Evolutionary conservation across 2,888 invertebrate species (phyloP), one percentile per base, ranked within the genome.

Genomic region (Ischnura elegans): DNA sequence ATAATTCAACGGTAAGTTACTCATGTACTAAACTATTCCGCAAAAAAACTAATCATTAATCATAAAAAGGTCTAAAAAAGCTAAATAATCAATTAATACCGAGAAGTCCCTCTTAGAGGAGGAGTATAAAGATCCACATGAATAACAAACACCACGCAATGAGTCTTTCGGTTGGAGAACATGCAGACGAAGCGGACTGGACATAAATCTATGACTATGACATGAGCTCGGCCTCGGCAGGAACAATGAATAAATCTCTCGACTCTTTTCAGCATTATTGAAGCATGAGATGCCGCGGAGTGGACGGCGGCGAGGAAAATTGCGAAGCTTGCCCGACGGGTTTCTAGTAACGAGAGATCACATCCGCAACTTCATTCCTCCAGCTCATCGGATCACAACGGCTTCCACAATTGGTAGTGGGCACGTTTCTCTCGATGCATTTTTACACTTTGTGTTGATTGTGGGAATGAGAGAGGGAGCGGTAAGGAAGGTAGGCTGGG

Each of bases 201-300:
- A 76, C 10, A 76, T 76, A 76, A 76, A 76, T 76, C 0, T 16
- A 8, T 13, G 36, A 36, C 76, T 76, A 13, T 61, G n/a, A 25
- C 76, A 76, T 13, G 36, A 76, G 36, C 10, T 76, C 29, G 36
- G 25, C 76, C 10, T 29, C 36, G 76, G 76, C 8, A 25, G 61
- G 61, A 25, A 51, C 51, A 76, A 36, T 76, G 36, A 76, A 76
- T 76, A 76, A 76, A 76, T 76, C 6, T 36, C 36, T 2, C 36
- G 13, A 29, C 76, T 76, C 76, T 36, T n/a, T n/a, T 76, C 76
- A 76, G 76, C 76, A 76, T 76, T 76, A 76, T 76, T 76, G 36
- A 16, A 76, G 76, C 76, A 76, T 76, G 29, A 76, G 36, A 36
- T 76, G 76, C 29, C 76, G 29, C 36, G 76, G 76, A 76, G 76